Percentiles rank a stretch among this genome's conserved stretches.
phyloP scores from a whole-genome alignment of 2,797 vertebrate genomes.

The Sebastes steindachneri region DNA sequence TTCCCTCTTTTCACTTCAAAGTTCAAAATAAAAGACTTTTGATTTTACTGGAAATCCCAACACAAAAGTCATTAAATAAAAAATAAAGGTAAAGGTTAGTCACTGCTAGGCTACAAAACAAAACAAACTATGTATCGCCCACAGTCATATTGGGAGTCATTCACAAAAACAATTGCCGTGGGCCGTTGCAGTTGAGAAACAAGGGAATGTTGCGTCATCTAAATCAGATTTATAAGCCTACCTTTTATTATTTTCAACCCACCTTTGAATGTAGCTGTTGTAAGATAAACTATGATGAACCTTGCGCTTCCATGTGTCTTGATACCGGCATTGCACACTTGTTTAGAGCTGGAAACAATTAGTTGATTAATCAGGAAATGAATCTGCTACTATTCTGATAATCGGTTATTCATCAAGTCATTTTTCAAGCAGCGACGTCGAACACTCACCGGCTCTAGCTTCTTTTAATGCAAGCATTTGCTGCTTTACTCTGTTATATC shows the following conservation, averaged over 20 bases:
- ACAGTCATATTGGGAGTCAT: neutral
- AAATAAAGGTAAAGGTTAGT: neutral
- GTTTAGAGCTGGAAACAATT: neutral
- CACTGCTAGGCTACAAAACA: neutral
- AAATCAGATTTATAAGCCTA: neutral
- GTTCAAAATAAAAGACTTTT: neutral
- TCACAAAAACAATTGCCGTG: neutral
- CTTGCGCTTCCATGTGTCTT: too few relatives aligned
- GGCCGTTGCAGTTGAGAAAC: neutral
- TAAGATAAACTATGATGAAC: neutral
- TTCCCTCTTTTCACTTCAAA: neutral
- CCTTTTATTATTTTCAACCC: neutral
- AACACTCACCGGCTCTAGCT: too few relatives aligned
- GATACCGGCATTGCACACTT: neutral
- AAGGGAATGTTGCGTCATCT: neutral
- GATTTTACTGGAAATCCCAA: neutral
- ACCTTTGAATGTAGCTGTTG: neutral
- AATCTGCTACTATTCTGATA: neutral
- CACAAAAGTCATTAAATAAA: neutral
- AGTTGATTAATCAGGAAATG: neutral
- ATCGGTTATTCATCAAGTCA: neutral
- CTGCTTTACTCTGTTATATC: neutral
- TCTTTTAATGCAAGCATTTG: neutral
- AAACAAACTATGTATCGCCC: neutral
- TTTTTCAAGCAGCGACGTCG: neutral